phyloP scores from a whole-genome alignment of 1,140 invertebrate genomes.

The Drosophila nebulosa region DNA sequence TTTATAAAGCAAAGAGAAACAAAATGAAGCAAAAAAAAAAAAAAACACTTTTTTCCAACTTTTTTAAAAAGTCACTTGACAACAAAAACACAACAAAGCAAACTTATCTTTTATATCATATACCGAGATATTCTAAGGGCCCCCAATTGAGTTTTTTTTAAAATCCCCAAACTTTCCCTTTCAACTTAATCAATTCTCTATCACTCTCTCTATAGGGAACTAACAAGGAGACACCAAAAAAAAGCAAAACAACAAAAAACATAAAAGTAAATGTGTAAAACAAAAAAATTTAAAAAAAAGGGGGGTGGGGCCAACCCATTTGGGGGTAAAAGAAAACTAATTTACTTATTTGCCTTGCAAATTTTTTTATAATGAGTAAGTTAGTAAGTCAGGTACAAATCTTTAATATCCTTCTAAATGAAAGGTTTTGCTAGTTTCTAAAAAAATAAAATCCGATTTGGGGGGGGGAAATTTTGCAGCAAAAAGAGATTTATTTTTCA shows the following conservation, averaged over 20 bases:
- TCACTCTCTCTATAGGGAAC: not conserved
- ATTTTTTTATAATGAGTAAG: no score
- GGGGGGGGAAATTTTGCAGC: no score
- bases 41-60: conserved; percentile 34
- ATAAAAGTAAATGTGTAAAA: not conserved
- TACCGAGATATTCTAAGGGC: not conserved
- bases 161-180: not conserved
- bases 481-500: no score
- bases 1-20: conserved; percentile 16
- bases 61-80: conserved; percentile 31
- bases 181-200: not conserved
- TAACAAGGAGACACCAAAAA: not conserved
- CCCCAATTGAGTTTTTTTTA: not conserved
- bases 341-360: no score
- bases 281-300: not conserved
- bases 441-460: no score
- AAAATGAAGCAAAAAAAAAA: conserved; percentile 14
- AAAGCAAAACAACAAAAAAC: not conserved
- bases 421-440: no score
- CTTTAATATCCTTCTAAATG: no score
- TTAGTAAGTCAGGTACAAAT: no score
- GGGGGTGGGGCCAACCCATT: not conserved
- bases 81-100: no score
- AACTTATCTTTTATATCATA: conserved; percentile 35
- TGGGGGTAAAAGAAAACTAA: no score